A percentile compares a stretch with the other conserved stretches of the same genome.
Evolutionary conservation across 1,140 invertebrate genomes (phyloP).

Genomic region (Drosophila neocordata): DNA sequence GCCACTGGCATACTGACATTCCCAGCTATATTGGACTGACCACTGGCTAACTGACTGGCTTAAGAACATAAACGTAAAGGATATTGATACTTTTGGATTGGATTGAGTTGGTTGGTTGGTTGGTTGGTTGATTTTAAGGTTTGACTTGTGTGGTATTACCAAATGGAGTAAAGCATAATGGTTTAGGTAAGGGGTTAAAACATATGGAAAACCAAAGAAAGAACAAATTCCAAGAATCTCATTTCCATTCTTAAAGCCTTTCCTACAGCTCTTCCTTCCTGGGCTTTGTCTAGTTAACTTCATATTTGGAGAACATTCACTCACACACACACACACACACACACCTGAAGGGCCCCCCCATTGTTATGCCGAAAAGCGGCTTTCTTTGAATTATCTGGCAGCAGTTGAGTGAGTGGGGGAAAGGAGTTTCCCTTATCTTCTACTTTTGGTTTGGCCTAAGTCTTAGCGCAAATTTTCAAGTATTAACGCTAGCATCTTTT

Average conservation of each 20-base stretch:
- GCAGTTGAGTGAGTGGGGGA: not conserved
- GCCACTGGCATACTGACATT: slow-evolving; percentile 37
- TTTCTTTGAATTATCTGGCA: slow-evolving; percentile 59
- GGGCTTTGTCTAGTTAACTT: slow-evolving; percentile 1
- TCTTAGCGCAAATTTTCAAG: slow-evolving; percentile 74
- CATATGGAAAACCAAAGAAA: not conserved
- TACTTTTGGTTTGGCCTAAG: slow-evolving; percentile 32
- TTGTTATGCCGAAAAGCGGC: slow-evolving; percentile 46
- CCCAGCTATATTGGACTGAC: slow-evolving; percentile 39
- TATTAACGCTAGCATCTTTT: slow-evolving; percentile 50
- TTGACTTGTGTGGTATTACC: not conserved
- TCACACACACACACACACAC: not conserved
- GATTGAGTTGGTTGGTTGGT: not conserved
- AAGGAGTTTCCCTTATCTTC: slow-evolving; percentile 8
- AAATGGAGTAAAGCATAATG: not conserved
- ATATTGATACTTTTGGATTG: slow-evolving; percentile 36
- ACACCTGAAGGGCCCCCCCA: slow-evolving; percentile 31
- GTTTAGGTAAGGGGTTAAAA: not conserved
- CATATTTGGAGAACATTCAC: not conserved
- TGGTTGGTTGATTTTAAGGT: not conserved
- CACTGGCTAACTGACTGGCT: slow-evolving; percentile 44
- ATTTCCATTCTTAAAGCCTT: slow-evolving; percentile 6
- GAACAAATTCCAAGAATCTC: not conserved
- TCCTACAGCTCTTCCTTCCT: slow-evolving; percentile 1
- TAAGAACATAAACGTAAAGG: slow-evolving; percentile 41